phyloP scores from a whole-genome alignment of 2,888 invertebrate genomes.

The Heliothis peltigera region DNA sequence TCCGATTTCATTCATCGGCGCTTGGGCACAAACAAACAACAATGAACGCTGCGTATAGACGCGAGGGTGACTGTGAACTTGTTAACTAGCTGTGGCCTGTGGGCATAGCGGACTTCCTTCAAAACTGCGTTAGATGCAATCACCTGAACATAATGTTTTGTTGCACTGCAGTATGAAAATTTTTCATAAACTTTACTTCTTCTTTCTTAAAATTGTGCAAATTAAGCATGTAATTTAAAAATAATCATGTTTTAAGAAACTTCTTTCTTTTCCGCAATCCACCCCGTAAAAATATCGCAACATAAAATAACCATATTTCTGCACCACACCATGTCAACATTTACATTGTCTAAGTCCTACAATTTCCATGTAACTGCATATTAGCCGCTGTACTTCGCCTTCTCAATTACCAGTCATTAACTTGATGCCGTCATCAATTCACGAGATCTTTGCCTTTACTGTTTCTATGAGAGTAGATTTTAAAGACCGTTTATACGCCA shows the following conservation, averaged over 20 bases:
- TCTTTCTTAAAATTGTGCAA: no score
- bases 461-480: slow-evolving; percentile 22
- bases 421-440: slow-evolving; percentile 53
- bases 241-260: no score
- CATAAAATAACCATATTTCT: not conserved
- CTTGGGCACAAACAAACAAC: slow-evolving; percentile 60
- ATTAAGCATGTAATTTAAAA: not conserved
- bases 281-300: not conserved
- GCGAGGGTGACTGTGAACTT: slow-evolving; percentile 64
- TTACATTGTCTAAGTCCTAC: slow-evolving; percentile 17
- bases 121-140: slow-evolving; percentile 21
- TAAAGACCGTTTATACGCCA: slow-evolving; percentile 16
- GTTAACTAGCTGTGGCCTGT: slow-evolving; percentile 48
- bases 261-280: not conserved
- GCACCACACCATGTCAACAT: slow-evolving; percentile 1
- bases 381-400: slow-evolving; percentile 31
- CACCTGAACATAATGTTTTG: slow-evolving; percentile 6
- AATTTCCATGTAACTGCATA: slow-evolving; percentile 30
- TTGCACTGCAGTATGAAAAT: not conserved
- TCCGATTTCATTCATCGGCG: slow-evolving; percentile 75
- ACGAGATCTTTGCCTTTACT: slow-evolving; percentile 33
- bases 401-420: slow-evolving; percentile 61
- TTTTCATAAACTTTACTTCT: no score
- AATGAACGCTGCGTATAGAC: slow-evolving; percentile 55
- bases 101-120: slow-evolving; percentile 31